These are phyloP conservation scores for Plutella xylostella DNA, from an alignment of 2,888 invertebrate genomes.

Conservation along the genomic window DNA sequence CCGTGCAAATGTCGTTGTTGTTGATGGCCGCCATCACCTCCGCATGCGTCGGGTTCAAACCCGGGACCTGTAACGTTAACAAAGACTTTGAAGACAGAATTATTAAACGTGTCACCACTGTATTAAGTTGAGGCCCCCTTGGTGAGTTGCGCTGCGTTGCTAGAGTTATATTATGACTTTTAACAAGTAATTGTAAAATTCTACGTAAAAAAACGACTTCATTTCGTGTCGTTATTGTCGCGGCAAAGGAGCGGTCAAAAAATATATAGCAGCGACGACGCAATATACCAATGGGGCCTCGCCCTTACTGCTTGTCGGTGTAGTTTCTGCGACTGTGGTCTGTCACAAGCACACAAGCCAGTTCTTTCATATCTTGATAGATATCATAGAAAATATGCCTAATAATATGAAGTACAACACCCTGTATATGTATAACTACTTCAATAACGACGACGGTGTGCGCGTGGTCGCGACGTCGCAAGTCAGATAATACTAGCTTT, in stretches of 20 bases:
- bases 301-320: no score
- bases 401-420: no score
- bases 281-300: no score
- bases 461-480: constrained; percentile 41
- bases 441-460: constrained; percentile 39
- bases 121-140: neutral
- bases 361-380: no score
- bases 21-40: constrained; percentile 33
- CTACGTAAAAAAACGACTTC: neutral
- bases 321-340: no score
- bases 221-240: neutral
- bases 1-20: constrained; percentile 34
- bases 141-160: neutral
- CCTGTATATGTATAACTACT: no score
- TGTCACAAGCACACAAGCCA: no score
- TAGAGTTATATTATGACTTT: neutral
- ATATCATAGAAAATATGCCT: no score
- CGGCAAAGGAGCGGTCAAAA: neutral
- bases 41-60: constrained; percentile 36
- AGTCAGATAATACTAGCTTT: no score
- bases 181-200: no score
- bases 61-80: constrained; percentile 31
- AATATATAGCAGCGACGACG: no score
- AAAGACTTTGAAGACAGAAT: neutral
- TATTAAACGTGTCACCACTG: neutral